phyloP scores from a whole-genome alignment of 2,113 vertebrate species.

The Gymnorhina tibicen region DNA sequence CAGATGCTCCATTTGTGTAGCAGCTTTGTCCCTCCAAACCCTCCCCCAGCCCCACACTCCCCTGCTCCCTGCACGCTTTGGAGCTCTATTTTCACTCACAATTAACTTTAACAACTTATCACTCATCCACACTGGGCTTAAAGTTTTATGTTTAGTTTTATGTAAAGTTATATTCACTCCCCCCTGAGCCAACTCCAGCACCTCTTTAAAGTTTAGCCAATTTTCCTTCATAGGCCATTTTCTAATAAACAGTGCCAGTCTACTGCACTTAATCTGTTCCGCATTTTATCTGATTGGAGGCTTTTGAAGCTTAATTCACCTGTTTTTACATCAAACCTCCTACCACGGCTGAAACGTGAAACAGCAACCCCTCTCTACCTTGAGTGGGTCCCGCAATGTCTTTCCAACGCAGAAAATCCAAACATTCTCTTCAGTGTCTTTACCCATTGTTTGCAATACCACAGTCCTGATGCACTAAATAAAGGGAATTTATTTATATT shows the following conservation, averaged over 20 bases:
- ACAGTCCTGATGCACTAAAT: accelerated
- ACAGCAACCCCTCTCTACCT: not conserved
- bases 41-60: not conserved
- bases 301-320: slow-evolving; percentile 38
- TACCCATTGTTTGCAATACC: not conserved
- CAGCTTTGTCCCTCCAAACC: not conserved
- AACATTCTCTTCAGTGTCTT: not conserved
- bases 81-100: slow-evolving; percentile 36
- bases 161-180: slow-evolving; percentile 29
- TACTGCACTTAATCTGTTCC: not conserved
- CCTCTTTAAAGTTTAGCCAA: slow-evolving; percentile 56
- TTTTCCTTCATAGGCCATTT: slow-evolving; percentile 52
- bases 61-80: not conserved
- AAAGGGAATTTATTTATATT: not conserved
- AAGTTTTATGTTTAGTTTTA: slow-evolving; percentile 52
- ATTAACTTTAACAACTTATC: slow-evolving; percentile 64
- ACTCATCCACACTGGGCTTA: slow-evolving; percentile 37
- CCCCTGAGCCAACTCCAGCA: not conserved
- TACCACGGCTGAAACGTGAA: not conserved
- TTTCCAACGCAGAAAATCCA: not conserved
- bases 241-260: slow-evolving; percentile 25
- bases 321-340: slow-evolving; percentile 1
- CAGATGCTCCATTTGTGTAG: not conserved
- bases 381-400: not conserved
- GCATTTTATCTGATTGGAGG: slow-evolving; percentile 21